Evolutionary conservation across 2,797 vertebrate species (phyloP).

Genomic region (Meda fulgida): DNA sequence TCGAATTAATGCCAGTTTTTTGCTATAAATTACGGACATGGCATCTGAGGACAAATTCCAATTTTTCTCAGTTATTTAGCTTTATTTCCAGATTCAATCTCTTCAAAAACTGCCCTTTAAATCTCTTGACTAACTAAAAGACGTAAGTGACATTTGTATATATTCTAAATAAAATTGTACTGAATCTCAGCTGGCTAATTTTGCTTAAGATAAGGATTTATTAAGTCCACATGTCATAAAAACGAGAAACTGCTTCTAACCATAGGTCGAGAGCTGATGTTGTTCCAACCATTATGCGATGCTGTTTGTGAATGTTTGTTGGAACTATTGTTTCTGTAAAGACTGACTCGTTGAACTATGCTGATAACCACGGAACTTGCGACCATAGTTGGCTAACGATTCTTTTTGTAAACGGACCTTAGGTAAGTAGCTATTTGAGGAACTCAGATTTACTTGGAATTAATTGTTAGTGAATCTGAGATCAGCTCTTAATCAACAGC

Average conservation of each 20-base stretch:
- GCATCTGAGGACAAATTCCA: background rate
- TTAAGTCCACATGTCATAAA: too few relatives aligned
- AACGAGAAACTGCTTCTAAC: too few relatives aligned
- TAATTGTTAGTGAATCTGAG: background rate
- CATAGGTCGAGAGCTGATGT: too few relatives aligned
- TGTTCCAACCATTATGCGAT: too few relatives aligned
- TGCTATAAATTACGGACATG: background rate
- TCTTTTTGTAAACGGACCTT: background rate
- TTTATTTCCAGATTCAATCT: background rate
- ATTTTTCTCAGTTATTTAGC: background rate
- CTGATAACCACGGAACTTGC: background rate
- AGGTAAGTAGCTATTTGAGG: too few relatives aligned
- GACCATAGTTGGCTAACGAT: background rate
- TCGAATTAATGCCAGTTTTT: background rate
- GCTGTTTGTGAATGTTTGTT: too few relatives aligned
- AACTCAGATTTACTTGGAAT: background rate
- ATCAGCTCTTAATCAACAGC: background rate
- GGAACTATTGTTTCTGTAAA: background rate
- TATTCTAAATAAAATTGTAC: background rate
- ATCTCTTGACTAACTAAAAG: background rate
- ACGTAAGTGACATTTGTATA: background rate
- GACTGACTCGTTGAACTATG: background rate
- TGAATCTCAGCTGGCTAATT: background rate
- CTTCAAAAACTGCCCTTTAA: background rate
- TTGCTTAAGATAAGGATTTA: background rate